Base-by-base conservation (phyloP, 2,113 vertebrate genomes). In the Pomatostomus ruficeps region DNA sequence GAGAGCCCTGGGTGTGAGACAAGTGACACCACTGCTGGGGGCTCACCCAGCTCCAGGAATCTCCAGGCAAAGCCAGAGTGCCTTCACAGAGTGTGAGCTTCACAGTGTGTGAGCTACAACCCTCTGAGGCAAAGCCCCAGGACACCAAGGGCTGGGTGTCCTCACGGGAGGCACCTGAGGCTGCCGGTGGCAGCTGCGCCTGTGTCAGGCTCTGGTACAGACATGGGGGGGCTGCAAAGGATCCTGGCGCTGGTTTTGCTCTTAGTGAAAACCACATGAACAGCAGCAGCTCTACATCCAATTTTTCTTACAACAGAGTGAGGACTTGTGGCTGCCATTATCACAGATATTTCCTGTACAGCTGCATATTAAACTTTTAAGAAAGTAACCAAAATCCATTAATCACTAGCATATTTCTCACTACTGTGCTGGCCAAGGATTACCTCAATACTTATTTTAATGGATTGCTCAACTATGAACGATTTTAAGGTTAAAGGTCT, bases 401-500 rank as follows among this genome's bases (percentile, higher is more conserved):
- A 91, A 85, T 89, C 91, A 71, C 73, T 7, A 49, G 36, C 58
- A 38, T 76, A 62, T 79, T 94, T 83, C 85, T 88, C 85, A 48
- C 81, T 88, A 48, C 74, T 82, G 58, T 26, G 52, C 23, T 7
- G 8, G 74, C 33, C 71, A 85, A 82, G 88, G 85, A 91, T 93
- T 95, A 83, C 49, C 79, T 88, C 75, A 79, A 73, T 78, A 61
- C 62, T 86, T 77, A 65, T 49, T 88, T 94, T 93, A 95, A 93
- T 90, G 82, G 67, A 83, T 93, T 85, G 79, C 85, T 90, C 33
- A 8, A 78, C 75, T 88, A 35, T 42, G 88, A 94, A 75, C 0
- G 21, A 72, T 95, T 95, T 88, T 74, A 85, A 96, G 92, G 92
- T 85, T 88, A 91, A 90, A 91, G 90, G 82, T 91, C 85, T 90